Evolutionary conservation across 2,888 invertebrate species (phyloP), one percentile per base, ranked within the genome.

Genomic region (Perdita meconis): DNA sequence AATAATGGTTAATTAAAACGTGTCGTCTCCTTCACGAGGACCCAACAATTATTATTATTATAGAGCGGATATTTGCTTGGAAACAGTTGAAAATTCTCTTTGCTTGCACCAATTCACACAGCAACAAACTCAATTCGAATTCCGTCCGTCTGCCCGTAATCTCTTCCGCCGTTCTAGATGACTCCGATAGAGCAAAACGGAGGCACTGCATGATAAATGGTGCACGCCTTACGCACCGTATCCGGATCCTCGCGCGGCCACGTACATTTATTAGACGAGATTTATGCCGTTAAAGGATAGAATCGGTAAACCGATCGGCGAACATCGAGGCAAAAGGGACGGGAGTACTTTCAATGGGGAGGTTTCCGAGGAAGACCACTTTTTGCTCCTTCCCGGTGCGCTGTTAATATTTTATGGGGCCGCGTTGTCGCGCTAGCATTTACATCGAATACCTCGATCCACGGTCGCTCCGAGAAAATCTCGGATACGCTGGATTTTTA

Each of bases 201-300:
- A 51, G 68, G 65, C 70, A 63, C 63, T 59, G 80, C 79, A 80
- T 75, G 80, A 78, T 67, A 67, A 71, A 78, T 42, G 78, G 67
- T 24, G 44, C 40, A 12, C 30, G 51, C 61, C 47, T 53, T 26
- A 30, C 59, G 53, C 51, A 44, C 73, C 63, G 56, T 65, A 53
- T 47, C 63, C 74, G 42, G 61, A 55, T 74, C 44, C 68, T 40
- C 60, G 57, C 66, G 61, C 61, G 13, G 12, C 36, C 56, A 24
- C 51, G 73, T 67, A 57, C 73, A 73, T 78, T 78, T 77, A 77
- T 77, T 77, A 67, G 67, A 64, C 36, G 71, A 77, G 78, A 78
- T 78, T 77, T 78, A 77, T 72, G 72, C 66, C 67, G 78, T 66
- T 66, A 61, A 67, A 64, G 72, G 67, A 42, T 51, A 55, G 70